Conservation (phyloP, 2,113 vertebrate species). For the Prunella fulvescens region DNA sequence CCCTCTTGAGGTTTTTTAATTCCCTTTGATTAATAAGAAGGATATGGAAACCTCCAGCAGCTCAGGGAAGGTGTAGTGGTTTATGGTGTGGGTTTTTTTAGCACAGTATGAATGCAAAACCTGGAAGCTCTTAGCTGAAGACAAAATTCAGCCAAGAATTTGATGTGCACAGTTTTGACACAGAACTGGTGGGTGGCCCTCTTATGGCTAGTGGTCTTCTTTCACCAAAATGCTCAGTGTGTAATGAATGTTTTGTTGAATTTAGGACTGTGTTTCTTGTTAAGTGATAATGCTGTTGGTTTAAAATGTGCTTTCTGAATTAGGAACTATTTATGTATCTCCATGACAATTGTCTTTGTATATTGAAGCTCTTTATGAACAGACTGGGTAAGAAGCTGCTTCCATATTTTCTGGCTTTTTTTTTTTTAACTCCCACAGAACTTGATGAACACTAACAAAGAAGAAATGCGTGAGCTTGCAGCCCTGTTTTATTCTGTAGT, state of each 20-base stretch:
- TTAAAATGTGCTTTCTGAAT: neutral
- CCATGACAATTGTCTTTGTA: neutral
- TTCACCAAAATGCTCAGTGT: fast-evolving
- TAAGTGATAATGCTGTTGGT: neutral
- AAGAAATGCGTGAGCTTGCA: conserved; percentile 95
- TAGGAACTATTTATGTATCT: neutral
- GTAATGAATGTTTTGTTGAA: neutral
- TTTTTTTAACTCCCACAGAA: conserved; percentile 67
- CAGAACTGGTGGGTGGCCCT: neutral
- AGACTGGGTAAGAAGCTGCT: neutral
- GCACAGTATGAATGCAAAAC: neutral
- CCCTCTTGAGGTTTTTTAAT: neutral
- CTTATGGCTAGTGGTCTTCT: neutral
- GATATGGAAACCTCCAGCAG: neutral
- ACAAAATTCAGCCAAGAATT: neutral
- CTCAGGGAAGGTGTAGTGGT: neutral
- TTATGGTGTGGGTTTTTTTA: neutral
- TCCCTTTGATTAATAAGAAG: neutral
- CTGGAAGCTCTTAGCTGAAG: neutral
- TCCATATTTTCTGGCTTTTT: neutral
- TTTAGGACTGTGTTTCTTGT: neutral
- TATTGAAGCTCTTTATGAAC: neutral
- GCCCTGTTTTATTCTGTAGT: conserved; percentile 94
- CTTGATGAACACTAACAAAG: conserved; percentile 95
- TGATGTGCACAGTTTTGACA: fast-evolving